phyloP scores from a whole-genome alignment of 2,888 invertebrate species.

The Chromoteleia sp. region DNA sequence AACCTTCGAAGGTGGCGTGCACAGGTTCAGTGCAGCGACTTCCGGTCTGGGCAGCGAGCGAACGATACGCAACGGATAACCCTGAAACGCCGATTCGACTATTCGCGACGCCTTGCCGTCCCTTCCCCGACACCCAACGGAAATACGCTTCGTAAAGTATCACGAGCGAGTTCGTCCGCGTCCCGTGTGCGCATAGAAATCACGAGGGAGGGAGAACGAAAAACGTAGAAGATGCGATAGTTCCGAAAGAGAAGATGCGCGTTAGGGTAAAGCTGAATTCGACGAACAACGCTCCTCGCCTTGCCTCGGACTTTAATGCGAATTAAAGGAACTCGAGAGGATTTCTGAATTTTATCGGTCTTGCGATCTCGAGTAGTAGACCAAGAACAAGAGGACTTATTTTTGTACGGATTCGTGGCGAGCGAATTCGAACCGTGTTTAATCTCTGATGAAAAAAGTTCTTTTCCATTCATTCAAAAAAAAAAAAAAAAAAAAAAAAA shows the following conservation, averaged over 20 bases:
- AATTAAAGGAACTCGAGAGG: neutral
- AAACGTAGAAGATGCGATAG: conserved; percentile 40
- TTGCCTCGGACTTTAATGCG: neutral
- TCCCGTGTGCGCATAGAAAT: conserved; percentile 51
- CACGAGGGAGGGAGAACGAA: conserved; percentile 25
- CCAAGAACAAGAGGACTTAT: neutral
- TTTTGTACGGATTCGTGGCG: neutral
- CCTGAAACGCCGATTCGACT: conserved; percentile 68
- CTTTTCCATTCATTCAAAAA: too few species aligned
- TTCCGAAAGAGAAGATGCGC: conserved; percentile 45
- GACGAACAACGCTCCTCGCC: neutral
- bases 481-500: too few species aligned
- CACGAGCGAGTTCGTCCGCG: conserved; percentile 64
- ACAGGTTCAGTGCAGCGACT: conserved; percentile 66
- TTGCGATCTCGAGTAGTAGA: neutral
- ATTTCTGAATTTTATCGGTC: conserved; percentile 5
- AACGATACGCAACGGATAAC: conserved; percentile 70
- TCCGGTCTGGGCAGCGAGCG: conserved; percentile 63
- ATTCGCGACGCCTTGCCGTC: conserved; percentile 64
- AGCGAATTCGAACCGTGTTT: too few species aligned
- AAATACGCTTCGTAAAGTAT: conserved; percentile 71
- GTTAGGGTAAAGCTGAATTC: conserved; percentile 28
- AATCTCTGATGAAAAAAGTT: too few species aligned
- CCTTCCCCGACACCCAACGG: conserved; percentile 53
- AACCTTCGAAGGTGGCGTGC: conserved; percentile 61